Evolutionary conservation across 2,888 invertebrate genomes (phyloP), one percentile per base, ranked within the genome.

Genomic region (Smittia aterrima): DNA sequence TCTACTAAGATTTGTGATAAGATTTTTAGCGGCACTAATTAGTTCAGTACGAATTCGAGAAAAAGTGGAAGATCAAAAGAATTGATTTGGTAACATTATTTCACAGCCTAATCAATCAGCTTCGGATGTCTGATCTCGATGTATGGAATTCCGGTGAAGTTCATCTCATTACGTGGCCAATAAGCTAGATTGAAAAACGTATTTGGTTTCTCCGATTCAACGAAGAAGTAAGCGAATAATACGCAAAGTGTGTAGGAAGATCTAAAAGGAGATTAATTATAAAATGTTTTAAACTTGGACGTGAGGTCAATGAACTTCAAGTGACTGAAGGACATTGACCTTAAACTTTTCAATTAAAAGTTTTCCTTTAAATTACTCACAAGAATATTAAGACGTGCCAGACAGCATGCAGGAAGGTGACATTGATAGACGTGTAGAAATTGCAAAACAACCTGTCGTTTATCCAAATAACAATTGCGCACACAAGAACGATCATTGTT

Each of bases 361-460:
- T n/a, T n/a, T n/a, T n/a, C n/a, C n/a, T n/a, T n/a, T n/a, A n/a
- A n/a, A n/a, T n/a, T n/a, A 18, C 58, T 58, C 22, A 58, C 68
- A 93, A 90, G 79, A 91, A 92, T 77, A 92, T 92, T 72, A 92
- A 87, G 13, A 93, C 83, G 80, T 93, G 93, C 93, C 93, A 93
- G 18, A 92, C 85, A 11, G 91, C 92, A 80, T 93, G 93, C 79
- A 93, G 85, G 82, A 93, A 93, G 0, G 92, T 92, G 78, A 93
- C 92, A 82, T 90, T 88, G 11, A 92, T 86, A 13, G 87, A 86
- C 1, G 90, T 87, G 92, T 92, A 92, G 18, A 89, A 87, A 78
- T 92, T 90, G 80, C 93, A 93, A 81, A 92, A 90, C 79, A 92
- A 82, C 6, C 91, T 85, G 82, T 92, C 93, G 79, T 90, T 88